Evolutionary conservation across 2,888 invertebrate species (phyloP).

Genomic region (Pandemis corylana): DNA sequence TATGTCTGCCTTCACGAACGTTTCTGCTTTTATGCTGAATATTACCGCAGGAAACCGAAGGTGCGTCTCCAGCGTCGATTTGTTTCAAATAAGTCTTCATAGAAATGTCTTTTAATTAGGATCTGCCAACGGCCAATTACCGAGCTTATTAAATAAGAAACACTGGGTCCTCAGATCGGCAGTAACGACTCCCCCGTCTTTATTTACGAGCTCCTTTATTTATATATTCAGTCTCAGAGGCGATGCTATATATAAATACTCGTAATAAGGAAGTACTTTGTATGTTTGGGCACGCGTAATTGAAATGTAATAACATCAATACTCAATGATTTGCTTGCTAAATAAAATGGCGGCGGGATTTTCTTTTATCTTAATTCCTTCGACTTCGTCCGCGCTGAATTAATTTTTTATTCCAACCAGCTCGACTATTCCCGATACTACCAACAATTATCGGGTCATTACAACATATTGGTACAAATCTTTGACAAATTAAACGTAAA

Average conservation of each 20-base stretch:
- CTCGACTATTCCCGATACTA: no score
- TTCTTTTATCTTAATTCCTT: not conserved
- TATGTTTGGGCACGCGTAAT: conserved; percentile 4
- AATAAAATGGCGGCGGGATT: not conserved
- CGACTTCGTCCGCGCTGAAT: no score
- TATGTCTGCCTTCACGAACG: no score
- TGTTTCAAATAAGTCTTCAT: not conserved
- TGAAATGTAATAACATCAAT: not conserved
- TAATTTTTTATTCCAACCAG: not conserved
- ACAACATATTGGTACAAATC: no score
- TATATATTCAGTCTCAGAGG: not conserved
- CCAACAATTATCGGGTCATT: no score
- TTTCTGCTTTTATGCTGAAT: not conserved
- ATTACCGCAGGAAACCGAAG: not conserved
- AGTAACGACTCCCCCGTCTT: not conserved
- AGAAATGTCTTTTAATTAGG: conserved; percentile 16
- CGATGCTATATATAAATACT: not conserved
- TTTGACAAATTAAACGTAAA: no score
- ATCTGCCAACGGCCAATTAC: not conserved
- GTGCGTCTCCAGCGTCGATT: not conserved
- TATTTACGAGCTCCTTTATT: conserved; percentile 8
- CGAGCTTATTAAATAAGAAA: conserved; percentile 21
- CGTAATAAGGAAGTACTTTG: not conserved
- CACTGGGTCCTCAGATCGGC: not conserved
- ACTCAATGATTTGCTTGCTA: not conserved